Evolutionary conservation across 2,113 vertebrate species (phyloP).

Genomic region (Proteles cristata): DNA sequence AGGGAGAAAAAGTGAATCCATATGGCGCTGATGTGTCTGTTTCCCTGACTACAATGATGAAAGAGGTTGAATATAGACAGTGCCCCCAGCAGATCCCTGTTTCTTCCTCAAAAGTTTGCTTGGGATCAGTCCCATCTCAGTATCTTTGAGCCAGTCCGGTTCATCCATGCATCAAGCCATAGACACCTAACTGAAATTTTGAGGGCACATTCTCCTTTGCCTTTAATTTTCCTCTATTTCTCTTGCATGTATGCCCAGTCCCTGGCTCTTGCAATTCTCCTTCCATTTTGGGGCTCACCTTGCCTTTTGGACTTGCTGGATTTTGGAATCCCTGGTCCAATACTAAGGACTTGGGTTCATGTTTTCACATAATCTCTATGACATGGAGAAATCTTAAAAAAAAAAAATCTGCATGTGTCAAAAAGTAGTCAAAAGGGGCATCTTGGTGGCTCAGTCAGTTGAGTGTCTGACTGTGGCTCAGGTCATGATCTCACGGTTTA

Average conservation of each 20-base stretch:
- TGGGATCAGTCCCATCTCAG: background rate
- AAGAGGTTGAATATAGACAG: conserved; percentile 2
- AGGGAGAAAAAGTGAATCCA: conserved; percentile 75
- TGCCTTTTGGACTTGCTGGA: background rate
- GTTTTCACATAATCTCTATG: background rate
- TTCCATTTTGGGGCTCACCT: background rate
- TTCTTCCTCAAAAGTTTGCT: conserved; percentile 21
- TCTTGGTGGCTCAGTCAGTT: no score
- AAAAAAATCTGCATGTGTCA: background rate
- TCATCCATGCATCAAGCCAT: background rate
- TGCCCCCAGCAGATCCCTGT: conserved; percentile 20
- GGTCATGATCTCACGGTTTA: no score
- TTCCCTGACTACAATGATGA: conserved; percentile 50
- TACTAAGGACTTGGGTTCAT: conserved; percentile 1
- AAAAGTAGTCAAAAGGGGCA: conserved; percentile 1
- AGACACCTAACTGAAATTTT: background rate
- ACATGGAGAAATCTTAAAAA: background rate
- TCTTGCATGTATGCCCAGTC: background rate
- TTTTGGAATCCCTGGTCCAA: background rate
- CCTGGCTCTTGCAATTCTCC: background rate
- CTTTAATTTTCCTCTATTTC: background rate
- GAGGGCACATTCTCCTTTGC: background rate
- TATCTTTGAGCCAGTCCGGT: background rate
- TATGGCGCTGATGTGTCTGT: conserved; percentile 66
- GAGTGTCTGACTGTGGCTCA: no score